Conservation (phyloP, 2,888 invertebrate genomes). For the Coecobrya sp. region DNA sequence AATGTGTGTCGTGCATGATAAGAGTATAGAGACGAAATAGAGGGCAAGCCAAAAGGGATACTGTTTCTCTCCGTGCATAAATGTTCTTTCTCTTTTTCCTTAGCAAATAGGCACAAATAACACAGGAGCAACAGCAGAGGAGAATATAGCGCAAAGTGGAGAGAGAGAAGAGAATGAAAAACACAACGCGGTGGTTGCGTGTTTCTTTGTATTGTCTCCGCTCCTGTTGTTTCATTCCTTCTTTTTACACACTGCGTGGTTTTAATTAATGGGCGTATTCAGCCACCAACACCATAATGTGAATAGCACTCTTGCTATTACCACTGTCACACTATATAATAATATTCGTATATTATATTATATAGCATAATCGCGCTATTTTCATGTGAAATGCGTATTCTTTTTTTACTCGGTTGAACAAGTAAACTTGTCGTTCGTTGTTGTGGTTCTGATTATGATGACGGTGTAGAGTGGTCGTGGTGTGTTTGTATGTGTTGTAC, state of each 20-base stretch:
- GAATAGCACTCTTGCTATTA: slow-evolving; percentile 32
- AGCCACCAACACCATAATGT: slow-evolving; percentile 83
- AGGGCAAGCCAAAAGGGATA: slow-evolving; percentile 35
- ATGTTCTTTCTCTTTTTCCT: slow-evolving; percentile 44
- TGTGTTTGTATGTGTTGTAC: background rate
- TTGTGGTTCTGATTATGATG: background rate
- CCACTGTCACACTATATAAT: slow-evolving; percentile 47
- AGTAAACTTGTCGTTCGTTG: slow-evolving; percentile 49
- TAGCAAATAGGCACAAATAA: slow-evolving; percentile 65
- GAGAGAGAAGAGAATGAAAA: slow-evolving; percentile 6
- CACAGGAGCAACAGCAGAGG: slow-evolving; percentile 23
- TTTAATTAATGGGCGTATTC: slow-evolving; percentile 86
- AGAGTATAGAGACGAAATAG: no score
- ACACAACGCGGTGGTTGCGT: slow-evolving; percentile 79
- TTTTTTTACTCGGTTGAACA: slow-evolving; percentile 34
- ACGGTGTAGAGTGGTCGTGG: slow-evolving; percentile 7
- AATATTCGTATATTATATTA: slow-evolving; percentile 1
- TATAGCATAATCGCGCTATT: background rate
- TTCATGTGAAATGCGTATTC: slow-evolving; percentile 13
- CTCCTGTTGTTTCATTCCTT: slow-evolving; percentile 82
- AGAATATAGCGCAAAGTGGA: background rate
- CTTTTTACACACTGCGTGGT: slow-evolving; percentile 82
- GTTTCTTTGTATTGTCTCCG: slow-evolving; percentile 83
- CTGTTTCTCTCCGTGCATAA: slow-evolving; percentile 41
- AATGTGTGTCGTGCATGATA: slow-evolving; percentile 64